These are phyloP conservation scores for Fragum whitleyi DNA, from an alignment of 2,888 invertebrate species.

Conservation along the genomic window DNA sequence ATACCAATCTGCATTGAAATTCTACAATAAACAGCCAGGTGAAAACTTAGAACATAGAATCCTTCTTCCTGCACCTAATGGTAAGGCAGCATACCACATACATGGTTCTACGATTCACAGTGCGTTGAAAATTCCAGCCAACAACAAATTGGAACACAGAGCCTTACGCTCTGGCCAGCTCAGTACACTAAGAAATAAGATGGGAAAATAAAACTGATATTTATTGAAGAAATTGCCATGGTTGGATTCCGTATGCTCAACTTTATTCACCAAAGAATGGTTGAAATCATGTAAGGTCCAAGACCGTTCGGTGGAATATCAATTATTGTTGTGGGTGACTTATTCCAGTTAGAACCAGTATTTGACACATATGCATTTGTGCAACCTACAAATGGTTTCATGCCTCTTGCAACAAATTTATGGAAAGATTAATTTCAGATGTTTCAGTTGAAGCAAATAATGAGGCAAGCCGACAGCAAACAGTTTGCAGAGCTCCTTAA, in stretches of 20 bases:
- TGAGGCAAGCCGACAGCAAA: slow-evolving; percentile 62
- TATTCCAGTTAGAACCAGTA: slow-evolving; percentile 64
- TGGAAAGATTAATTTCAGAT: slow-evolving; percentile 60
- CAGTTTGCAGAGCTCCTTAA: slow-evolving; percentile 67
- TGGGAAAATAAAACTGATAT: slow-evolving; percentile 47
- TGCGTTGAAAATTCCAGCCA: slow-evolving; percentile 30
- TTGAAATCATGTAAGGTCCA: slow-evolving; percentile 42
- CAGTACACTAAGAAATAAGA: slow-evolving; percentile 42
- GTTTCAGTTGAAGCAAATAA: slow-evolving; percentile 61
- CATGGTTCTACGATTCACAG: slow-evolving; percentile 49
- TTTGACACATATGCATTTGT: slow-evolving; percentile 50
- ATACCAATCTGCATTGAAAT: slow-evolving; percentile 4
- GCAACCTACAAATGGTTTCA: slow-evolving; percentile 34
- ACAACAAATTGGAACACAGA: slow-evolving; percentile 1
- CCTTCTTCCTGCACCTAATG: slow-evolving; percentile 50
- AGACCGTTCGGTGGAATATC: slow-evolving; percentile 58
- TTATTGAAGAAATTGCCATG: slow-evolving; percentile 68
- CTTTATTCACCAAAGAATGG: slow-evolving; percentile 39
- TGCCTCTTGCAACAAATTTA: slow-evolving; percentile 56
- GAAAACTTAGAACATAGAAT: slow-evolving; percentile 37
- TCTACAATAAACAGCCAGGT: neutral
- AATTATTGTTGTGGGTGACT: slow-evolving; percentile 61
- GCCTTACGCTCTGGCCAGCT: neutral
- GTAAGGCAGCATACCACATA: slow-evolving; percentile 48
- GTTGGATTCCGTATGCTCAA: slow-evolving; percentile 63